These are phyloP conservation scores for Yponomeuta plumbellus DNA, from an alignment of 2,888 invertebrate species.

Conservation along the genomic window DNA sequence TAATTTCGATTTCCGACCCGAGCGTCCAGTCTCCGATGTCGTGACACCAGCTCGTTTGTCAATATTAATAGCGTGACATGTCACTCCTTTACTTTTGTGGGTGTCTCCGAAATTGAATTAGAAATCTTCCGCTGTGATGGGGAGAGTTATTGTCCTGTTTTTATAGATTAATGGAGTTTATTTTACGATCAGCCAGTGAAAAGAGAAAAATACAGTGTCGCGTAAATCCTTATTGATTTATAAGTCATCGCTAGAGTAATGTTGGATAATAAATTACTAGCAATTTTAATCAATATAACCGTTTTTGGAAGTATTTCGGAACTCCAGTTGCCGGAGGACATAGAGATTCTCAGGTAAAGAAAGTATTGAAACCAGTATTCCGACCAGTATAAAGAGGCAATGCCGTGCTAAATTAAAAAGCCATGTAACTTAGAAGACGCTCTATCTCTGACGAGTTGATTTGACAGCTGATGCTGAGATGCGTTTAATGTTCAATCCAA, in stretches of 20 bases:
- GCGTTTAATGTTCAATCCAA: not conserved
- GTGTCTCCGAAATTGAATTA: constrained; percentile 9
- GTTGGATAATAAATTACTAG: not conserved
- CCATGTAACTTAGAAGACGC: not conserved
- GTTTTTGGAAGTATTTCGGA: not conserved
- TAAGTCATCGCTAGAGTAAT: not conserved
- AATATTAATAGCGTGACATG: constrained; percentile 16
- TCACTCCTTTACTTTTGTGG: constrained; percentile 7
- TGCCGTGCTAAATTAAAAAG: not conserved
- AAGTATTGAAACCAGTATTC: too few species aligned
- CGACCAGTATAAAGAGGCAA: too few species aligned
- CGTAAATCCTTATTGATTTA: constrained; percentile 1
- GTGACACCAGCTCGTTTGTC: constrained; percentile 13
- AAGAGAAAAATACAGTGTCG: not conserved
- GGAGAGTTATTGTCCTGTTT: not conserved
- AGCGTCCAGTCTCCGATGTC: not conserved
- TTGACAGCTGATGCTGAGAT: not conserved
- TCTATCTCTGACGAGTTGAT: not conserved
- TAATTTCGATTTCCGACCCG: not conserved
- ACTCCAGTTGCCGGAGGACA: not conserved
- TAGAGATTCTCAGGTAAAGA: too few species aligned
- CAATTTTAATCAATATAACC: not conserved
- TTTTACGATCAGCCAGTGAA: not conserved
- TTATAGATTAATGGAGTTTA: not conserved
- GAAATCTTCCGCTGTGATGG: not conserved